Base-by-base conservation (phyloP, 2,797 vertebrate species). In the Centropyge bicolor region DNA sequence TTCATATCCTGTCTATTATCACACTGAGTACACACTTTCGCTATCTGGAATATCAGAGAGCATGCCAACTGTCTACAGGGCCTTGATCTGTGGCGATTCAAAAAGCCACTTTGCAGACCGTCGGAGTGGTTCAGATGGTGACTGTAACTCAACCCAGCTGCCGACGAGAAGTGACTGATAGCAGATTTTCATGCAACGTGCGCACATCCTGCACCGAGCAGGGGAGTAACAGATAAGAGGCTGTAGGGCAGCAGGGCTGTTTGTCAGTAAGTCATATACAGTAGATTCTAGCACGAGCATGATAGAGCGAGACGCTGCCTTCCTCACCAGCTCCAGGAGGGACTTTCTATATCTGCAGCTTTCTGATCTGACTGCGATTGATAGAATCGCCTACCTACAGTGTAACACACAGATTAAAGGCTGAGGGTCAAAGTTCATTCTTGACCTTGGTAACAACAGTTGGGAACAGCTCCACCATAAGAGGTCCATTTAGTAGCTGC, bases 31-130 rank as follows among this genome's bases (percentile, higher is more conserved):
- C 83, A 74, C 71, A 77, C 76, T 78, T 75, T 54, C 20, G 57
- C 72, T 70, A 54, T 91, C 85, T 89, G 83, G 80, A 86, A 86
- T 85, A 87, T 91, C 85, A 83, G 75, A 74, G 27, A 77, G 48
- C 75, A 61, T 76, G 89, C 88, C 87, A 86, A 46, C 68, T 75
- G 48, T 24, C 41, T 46, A 16, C 20, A 8, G 45, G n/a, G 51
- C 72, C 66, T 84, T 86, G 80, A 86, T 85, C 77, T 66, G 46
- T 45, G 61, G 70, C 17, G 20, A 65, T 70, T 79, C 71, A 70
- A 59, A 87, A 86, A 84, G 71, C 69, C 74, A 74, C 70, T 85
- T 82, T 79, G 71, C 78, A 82, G 81, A 76, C 56, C 11, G 64
- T 35, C 55, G 14, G 76, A 48, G 73, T 72, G 68, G 70, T 88